Base-by-base conservation (phyloP, 2,888 invertebrate species). In the Crepidodera aurea region DNA sequence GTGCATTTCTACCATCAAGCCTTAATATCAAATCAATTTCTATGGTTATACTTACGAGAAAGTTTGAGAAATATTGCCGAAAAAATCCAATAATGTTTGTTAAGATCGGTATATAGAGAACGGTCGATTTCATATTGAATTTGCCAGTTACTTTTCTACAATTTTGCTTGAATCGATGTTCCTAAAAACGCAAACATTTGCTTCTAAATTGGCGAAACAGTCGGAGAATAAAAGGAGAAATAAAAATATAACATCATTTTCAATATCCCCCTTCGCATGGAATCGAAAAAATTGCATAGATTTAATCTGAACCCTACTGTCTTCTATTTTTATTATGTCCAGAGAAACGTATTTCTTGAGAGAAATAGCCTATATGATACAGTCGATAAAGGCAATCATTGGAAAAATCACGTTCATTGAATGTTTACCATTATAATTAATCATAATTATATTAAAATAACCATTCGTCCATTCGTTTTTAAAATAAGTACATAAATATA, bases 301-400 rank as follows among this genome's bases (percentile, higher is more conserved):
- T 48, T 12, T 48, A 48, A 48, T 48, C 48, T 48, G 48, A 48
- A 12, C 25, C 48, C 48, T 12, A 27, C 12, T 25, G 27, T 7
- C 48, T 27, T 48, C 27, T 48, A 48, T 27, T 54, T 60, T 54
- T 54, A 54, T 60, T 60, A 60, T 60, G 60, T 46, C 40, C 51
- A 16, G 51, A 19, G 32, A 42, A 51, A 34, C 40, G 51, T 18
- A 16, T 58, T 39, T 22, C 58, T 12, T 32, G 40, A 60, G 48
- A 46, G 51, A 44, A 51, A 64, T 63, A 42, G 55, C 61, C 51
- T n/a, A n/a, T n/a, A n/a, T n/a, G n/a, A n/a, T n/a, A n/a, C n/a
- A n/a, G n/a, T n/a, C n/a, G n/a, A n/a, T n/a, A n/a, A n/a, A n/a
- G n/a, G n/a, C n/a, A n/a, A n/a, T n/a, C n/a, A n/a, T n/a, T n/a